Evolutionary conservation across 2,113 vertebrate species (phyloP), one percentile per base, ranked within the genome.

Genomic region (Rhinolophus sinicus): DNA sequence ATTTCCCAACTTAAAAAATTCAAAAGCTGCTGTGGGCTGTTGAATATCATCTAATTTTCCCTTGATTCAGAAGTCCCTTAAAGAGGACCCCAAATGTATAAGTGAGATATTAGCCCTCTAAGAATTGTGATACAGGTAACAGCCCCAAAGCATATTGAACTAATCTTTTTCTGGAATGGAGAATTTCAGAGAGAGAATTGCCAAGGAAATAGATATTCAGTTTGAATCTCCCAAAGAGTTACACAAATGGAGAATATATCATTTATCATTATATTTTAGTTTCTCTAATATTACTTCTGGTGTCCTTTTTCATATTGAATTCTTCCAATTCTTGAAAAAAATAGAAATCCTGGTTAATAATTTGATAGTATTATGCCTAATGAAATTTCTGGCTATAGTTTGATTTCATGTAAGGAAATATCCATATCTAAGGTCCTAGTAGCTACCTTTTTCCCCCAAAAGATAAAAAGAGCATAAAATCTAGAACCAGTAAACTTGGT

Each of bases 251-350:
- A 88, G 15, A 95, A 12, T 80, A 60, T 88, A 81, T 70, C 22
- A 81, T 44, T 86, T 93, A 64, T 64, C 64, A 40, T 87, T 76
- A 13, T 70, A 76, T 69, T 88, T 95, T 86, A 88, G 16, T 90
- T 95, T 93, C 38, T 95, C n/a, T 86, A 81, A 24, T 95, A 81
- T 87, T 89, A 40, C 22, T 69, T 75, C n/a, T 95, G 69, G 7
- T 64, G 4, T 64, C 6, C 28, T 10, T 77, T 28, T 86, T 96
- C 26, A 90, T 30, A 85, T 2, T 88, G 33, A 86, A 38, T 93
- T 90, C 72, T 88, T 94, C 54, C 12, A 94, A 10, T 84, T 91
- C 21, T 76, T 88, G 77, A 50, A 26, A 85, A 94, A 90, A 93
- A 70, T 52, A 90, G 44, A 93, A 82, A 67, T 56, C 86, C 64